Evolutionary conservation across 92 coral and sea anemone species (phyloP).

Genomic region (Chrysogorgia sp.): DNA sequence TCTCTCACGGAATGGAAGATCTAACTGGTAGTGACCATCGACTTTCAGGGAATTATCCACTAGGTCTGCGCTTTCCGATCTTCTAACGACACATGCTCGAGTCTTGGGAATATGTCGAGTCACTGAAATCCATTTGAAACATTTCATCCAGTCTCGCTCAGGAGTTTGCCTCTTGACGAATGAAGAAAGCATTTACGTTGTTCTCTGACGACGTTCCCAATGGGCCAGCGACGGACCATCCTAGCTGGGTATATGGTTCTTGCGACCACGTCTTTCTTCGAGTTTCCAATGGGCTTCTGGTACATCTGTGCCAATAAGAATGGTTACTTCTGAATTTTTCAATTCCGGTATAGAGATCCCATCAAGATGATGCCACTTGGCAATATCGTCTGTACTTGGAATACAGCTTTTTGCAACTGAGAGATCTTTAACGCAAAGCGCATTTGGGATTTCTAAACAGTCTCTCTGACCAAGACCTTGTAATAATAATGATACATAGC

Average conservation of each 20-base stretch:
- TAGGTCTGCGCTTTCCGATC: constrained; percentile 43
- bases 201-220: constrained; percentile 11
- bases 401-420: constrained; percentile 6
- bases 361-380: constrained; percentile 16
- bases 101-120: background rate
- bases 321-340: background rate
- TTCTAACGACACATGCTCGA: constrained; percentile 38
- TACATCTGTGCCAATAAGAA: constrained; percentile 60
- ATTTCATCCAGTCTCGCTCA: constrained; percentile 21
- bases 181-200: constrained; percentile 4
- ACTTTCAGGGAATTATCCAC: constrained; percentile 7
- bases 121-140: constrained; percentile 30
- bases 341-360: constrained; percentile 11
- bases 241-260: constrained; percentile 56
- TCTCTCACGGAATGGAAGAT: background rate
- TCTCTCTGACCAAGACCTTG: background rate
- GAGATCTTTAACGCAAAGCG: constrained; percentile 10
- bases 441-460: background rate
- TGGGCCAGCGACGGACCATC: constrained; percentile 67
- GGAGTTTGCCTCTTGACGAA: constrained; percentile 7
- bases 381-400: background rate
- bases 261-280: constrained; percentile 60
- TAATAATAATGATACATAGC: no score
- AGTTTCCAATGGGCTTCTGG: constrained; percentile 66
- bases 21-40: constrained; percentile 25